Percentiles rank a stretch among this genome's conserved stretches.
These are phyloP conservation scores for Buathra laborator DNA, from an alignment of 2,888 invertebrate genomes.

Conservation along the genomic window DNA sequence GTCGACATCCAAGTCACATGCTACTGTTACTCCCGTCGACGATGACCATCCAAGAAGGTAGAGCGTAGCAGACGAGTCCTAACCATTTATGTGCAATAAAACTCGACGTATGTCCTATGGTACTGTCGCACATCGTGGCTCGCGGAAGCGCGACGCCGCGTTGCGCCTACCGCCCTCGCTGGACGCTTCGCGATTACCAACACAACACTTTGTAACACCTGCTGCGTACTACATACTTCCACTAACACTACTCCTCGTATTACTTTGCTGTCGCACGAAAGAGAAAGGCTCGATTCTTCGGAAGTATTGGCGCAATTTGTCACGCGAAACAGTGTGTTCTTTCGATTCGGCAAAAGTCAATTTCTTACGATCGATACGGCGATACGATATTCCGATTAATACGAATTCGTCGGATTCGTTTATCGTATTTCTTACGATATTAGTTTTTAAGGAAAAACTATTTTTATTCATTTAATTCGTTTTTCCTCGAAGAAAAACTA, in stretches of 20 bases:
- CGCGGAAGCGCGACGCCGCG: conserved; percentile 51
- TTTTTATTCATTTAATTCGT: too few relatives aligned
- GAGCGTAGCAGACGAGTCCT: conserved; percentile 60
- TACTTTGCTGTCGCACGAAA: conserved; percentile 67
- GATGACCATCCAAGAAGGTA: conserved; percentile 60
- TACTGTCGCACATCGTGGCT: conserved; percentile 13
- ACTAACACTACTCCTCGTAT: too few relatives aligned
- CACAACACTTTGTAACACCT: conserved; percentile 40
- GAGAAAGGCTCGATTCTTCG: conserved; percentile 68
- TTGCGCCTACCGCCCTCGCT: conserved; percentile 47
- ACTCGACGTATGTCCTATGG: not conserved
- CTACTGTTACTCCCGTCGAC: conserved; percentile 35
- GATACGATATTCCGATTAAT: not conserved
- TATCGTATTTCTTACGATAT: not conserved
- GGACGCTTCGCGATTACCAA: conserved; percentile 33
- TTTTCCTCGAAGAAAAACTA: too few relatives aligned
- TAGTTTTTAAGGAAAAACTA: too few relatives aligned
- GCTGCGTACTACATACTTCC: conserved; percentile 17
- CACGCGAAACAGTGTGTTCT: not conserved
- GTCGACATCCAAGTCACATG: conserved; percentile 73
- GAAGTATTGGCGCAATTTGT: not conserved
- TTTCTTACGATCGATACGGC: not conserved
- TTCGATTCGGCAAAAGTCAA: not conserved
- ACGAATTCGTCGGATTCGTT: not conserved
- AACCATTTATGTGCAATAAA: not conserved